Conservation (phyloP, 2,888 invertebrate genomes). For the Epirrhoe alternata region DNA sequence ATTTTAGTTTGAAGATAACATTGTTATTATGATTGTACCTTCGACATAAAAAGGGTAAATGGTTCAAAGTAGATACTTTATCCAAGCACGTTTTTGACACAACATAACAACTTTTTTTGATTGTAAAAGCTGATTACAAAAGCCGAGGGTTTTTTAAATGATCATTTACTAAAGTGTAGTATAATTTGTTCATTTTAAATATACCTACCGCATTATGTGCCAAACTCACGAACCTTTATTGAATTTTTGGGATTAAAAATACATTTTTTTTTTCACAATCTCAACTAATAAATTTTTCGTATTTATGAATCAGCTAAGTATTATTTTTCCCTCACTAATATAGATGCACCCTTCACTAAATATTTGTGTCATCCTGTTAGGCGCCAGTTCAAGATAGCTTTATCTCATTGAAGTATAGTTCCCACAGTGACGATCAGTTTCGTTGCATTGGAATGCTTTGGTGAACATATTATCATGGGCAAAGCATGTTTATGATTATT, state of each 20-base stretch:
- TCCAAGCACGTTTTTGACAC: conserved; percentile 22
- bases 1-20: conserved; percentile 35
- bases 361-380: conserved; percentile 17
- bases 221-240: neutral
- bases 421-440: conserved; percentile 22
- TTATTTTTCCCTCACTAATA: neutral
- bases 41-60: conserved; percentile 28
- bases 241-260: neutral
- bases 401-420: conserved; percentile 28
- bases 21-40: conserved; percentile 24
- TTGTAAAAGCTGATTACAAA: conserved; percentile 14
- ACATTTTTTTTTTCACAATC: neutral
- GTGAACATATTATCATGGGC: neutral
- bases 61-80: conserved; percentile 25
- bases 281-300: neutral
- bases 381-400: conserved; percentile 26
- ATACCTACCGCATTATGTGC: neutral
- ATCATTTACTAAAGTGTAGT: conserved; percentile 16
- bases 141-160: conserved; percentile 5
- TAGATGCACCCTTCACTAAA: conserved; percentile 1
- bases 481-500: neutral
- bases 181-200: neutral
- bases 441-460: conserved; percentile 9
- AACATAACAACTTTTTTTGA: conserved; percentile 20
- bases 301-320: neutral